phyloP scores from a whole-genome alignment of 2,888 invertebrate genomes.

The Helicoverpa assulta region DNA sequence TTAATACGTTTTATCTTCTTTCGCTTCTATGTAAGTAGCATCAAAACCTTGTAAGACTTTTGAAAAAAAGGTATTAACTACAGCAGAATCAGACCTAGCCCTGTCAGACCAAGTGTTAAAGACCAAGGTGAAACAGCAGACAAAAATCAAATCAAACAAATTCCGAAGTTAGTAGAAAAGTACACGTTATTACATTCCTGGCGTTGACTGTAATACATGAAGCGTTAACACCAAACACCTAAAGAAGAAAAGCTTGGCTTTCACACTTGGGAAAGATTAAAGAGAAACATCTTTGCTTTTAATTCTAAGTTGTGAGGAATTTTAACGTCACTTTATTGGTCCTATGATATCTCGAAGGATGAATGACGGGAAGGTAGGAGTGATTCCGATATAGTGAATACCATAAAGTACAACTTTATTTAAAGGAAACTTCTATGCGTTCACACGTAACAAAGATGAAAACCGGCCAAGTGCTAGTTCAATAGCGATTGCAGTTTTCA shows the following conservation, averaged over 20 bases:
- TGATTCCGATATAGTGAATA: too few species aligned
- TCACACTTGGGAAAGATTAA: conserved; percentile 32
- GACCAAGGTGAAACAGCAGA: conserved; percentile 15
- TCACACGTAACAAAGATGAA: too few species aligned
- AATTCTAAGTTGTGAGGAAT: conserved; percentile 58
- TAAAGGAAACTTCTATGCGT: too few species aligned
- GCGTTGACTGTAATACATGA: conserved; percentile 18
- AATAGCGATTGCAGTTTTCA: too few species aligned
- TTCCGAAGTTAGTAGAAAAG: conserved; percentile 45
- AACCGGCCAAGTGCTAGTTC: too few species aligned
- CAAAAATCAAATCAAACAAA: conserved; percentile 40
- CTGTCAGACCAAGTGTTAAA: not conserved
- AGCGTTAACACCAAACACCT: conserved; percentile 28
- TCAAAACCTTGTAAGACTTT: too few species aligned
- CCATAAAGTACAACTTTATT: too few species aligned
- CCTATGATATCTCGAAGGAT: conserved; percentile 54
- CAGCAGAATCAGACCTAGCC: not conserved
- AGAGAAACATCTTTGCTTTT: conserved; percentile 32
- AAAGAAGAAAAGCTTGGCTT: conserved; percentile 25
- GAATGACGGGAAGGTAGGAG: not conserved
- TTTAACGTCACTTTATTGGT: conserved; percentile 48
- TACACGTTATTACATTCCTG: conserved; percentile 50
- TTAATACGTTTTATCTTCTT: too few species aligned
- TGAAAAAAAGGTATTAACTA: too few species aligned
- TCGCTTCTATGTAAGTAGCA: too few species aligned